These are phyloP conservation scores for Nebria ingens DNA, from an alignment of 1,140 invertebrate genomes.

Conservation along the genomic window DNA sequence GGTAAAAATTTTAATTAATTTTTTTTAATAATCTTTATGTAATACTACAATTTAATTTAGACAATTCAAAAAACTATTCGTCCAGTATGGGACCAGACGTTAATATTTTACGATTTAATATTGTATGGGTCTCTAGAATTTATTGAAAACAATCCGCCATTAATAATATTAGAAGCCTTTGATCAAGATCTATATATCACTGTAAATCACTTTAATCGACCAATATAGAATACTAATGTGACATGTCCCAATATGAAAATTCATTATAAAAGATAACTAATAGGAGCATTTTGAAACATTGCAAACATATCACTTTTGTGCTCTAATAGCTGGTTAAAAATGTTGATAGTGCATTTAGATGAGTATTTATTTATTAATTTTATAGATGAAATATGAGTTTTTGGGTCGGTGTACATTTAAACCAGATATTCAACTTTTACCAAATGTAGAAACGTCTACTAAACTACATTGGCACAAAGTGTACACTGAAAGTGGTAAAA, in stretches of 20 bases:
- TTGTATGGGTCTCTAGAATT: slow-evolving; percentile 38
- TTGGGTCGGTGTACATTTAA: slow-evolving; percentile 40
- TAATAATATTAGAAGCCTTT: slow-evolving; percentile 34
- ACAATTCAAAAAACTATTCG: slow-evolving; percentile 37
- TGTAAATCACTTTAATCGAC: no score
- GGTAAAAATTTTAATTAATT: slow-evolving; percentile 14
- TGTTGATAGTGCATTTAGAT: not conserved
- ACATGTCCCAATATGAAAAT: no score
- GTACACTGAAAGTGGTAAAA: slow-evolving; percentile 33
- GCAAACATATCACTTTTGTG: no score
- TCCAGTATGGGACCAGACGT: slow-evolving; percentile 49
- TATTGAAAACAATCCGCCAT: slow-evolving; percentile 39
- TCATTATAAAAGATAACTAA: no score
- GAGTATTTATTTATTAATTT: not conserved
- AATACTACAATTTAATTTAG: slow-evolving; percentile 21
- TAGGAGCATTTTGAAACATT: no score
- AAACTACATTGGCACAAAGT: slow-evolving; percentile 44
- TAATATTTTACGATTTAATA: slow-evolving; percentile 38
- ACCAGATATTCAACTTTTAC: slow-evolving; percentile 40
- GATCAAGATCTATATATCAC: slow-evolving; percentile 27
- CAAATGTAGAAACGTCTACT: slow-evolving; percentile 37
- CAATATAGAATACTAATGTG: slow-evolving; percentile 16
- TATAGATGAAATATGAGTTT: slow-evolving; percentile 40
- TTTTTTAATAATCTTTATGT: not conserved
- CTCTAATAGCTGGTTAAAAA: slow-evolving; percentile 9